Conservation (phyloP, 2,888 invertebrate species). For the Aspidiotus rigidus region DNA sequence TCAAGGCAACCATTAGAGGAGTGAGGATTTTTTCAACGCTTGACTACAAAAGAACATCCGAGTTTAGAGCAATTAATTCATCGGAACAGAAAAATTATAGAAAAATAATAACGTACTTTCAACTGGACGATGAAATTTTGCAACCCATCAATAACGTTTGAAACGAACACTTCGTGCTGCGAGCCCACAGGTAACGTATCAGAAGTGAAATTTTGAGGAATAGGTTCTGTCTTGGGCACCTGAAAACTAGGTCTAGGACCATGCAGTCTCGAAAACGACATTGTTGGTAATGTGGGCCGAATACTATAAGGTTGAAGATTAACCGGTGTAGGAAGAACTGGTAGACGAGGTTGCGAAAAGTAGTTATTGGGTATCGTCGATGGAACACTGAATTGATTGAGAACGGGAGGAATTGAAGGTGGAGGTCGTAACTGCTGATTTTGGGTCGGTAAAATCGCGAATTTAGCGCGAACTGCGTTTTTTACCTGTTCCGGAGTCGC, state of each 20-base stretch:
- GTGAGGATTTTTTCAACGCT: conserved; percentile 50
- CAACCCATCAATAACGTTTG: conserved; percentile 71
- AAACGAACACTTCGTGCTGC: conserved; percentile 60
- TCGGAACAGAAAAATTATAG: not conserved
- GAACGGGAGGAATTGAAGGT: too few species aligned
- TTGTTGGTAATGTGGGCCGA: too few species aligned
- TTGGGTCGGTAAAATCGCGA: not conserved
- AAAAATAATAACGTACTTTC: conserved; percentile 43
- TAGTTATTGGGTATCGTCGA: too few species aligned
- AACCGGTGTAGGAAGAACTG: not conserved
- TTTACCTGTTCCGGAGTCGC: not conserved
- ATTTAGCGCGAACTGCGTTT: not conserved
- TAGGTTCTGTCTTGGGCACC: too few species aligned
- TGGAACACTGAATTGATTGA: too few species aligned
- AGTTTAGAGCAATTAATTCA: not conserved
- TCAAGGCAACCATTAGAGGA: conserved; percentile 54
- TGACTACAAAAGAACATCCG: not conserved
- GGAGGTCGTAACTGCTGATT: too few species aligned
- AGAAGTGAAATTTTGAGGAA: not conserved
- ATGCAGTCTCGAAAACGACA: too few species aligned
- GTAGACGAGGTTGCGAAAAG: not conserved
- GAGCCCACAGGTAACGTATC: conserved; percentile 47
- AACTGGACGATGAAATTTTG: conserved; percentile 67
- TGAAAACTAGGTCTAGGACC: too few species aligned
- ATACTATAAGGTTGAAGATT: not conserved